Evolutionary conservation across 2,888 invertebrate genomes (phyloP), one percentile per base, ranked within the genome.

Genomic region (Phaedon cochleariae): DNA sequence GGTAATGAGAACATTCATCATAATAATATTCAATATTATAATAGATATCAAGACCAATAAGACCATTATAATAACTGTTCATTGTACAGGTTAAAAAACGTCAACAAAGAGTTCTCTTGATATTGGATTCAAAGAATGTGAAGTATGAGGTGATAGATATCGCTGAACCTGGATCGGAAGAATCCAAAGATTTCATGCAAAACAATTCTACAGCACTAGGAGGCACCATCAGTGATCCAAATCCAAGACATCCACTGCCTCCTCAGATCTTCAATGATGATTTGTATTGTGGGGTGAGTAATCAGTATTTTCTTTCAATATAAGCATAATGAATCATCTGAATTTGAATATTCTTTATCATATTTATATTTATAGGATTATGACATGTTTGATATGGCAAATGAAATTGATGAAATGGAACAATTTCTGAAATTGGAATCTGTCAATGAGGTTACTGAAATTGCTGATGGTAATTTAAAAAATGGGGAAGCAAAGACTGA

Each of bases 211-310:
- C 90, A 72, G 88, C 90, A 67, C 88, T 88, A 80, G 93, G 90
- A 59, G 91, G 87, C 65, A 93, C 92, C 52, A 89, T 90, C 45
- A 88, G 90, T 58, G 91, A 91, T 80, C 88, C 89, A 34, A 89
- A 89, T 77, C 90, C 92, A 51, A 89, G 92, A 81, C 91, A 93
- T 76, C 90, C 95, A 57, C 85, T 96, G 78, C 96, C 97, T 49
- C 98, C 98, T 64, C 98, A 98, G 84, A 87, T 98, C 75, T 98
- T 97, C 84, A 94, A 95, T 81, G 96, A 94, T 69, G 92, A 93
- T 10, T 91, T 92, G 72, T 97, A 96, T 82, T 95, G 96, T 81
- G 98, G 98, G 82, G 96, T 96, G 85, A 87, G 89, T 85, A 58
- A 63, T 58, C 9, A 26, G 41, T 18, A 52, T 31, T 54, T 12